Evolutionary conservation across 2,888 invertebrate species (phyloP), one percentile per base, ranked within the genome.

Genomic region (Eulithis testata): DNA sequence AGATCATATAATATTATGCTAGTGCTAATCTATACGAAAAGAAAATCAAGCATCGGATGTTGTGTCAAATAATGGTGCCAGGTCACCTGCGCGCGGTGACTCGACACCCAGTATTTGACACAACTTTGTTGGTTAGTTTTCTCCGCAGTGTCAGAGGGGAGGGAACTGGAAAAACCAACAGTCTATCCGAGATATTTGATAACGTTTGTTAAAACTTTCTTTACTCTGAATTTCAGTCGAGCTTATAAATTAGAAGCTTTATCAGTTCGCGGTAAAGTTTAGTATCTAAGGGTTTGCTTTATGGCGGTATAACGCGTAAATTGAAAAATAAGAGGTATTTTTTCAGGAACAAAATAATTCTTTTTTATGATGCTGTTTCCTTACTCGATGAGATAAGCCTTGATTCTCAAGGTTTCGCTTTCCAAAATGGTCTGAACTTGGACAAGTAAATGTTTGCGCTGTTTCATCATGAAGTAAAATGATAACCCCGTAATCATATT

Each of bases 191-290:
- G 31, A 6, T 77, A 74, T 74, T 78, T 76, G 76, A 69, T 68
- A 73, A 75, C 76, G 72, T 79, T 78, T 77, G 72, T 76, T 75
- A 66, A 60, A 80, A 75, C 82, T 84, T 79, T 71, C 65, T 70
- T 60, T 71, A 76, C 76, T 72, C 76, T 73, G 80, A 76, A 77
- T 80, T 79, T 73, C 70, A 69, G 79, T 79, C 76, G 69, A 68
- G 70, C 71, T 76, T 84, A 88, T 88, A 88, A 88, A 87, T 87
- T 86, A 83, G 84, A 85, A 82, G 76, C 80, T 82, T 84, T 88
- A 88, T 88, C 88, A 83, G 83, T 83, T 80, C 78, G 80, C 69
- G 77, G 77, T 65, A 77, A 87, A 86, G 71, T 86, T 86, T 82
- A 80, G 77, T 84, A 85, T 84, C 83, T 82, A 70, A 79, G 62